phyloP scores from a whole-genome alignment of 2,888 invertebrate species.

The Volucella inflata region DNA sequence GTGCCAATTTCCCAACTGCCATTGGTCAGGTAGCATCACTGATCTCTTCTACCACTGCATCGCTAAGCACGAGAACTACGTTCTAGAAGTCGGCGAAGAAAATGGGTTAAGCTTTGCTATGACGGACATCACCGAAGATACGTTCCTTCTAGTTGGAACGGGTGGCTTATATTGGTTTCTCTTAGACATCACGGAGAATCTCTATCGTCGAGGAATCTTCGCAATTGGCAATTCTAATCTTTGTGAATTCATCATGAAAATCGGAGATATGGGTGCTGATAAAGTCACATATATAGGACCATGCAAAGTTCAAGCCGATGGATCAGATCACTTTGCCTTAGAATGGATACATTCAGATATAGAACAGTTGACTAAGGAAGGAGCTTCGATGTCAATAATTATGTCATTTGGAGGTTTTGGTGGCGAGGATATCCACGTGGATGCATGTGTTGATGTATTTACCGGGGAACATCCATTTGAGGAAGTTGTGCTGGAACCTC shows the following conservation, averaged over 20 bases:
- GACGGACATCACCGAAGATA: constrained; percentile 61
- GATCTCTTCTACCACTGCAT: no score
- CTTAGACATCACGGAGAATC: not conserved
- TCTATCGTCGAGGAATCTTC: constrained; percentile 66
- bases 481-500: no score
- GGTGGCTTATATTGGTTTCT: constrained; percentile 74
- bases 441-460: not conserved
- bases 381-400: constrained; percentile 1
- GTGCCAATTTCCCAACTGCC: no score
- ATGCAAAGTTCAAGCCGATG: not conserved
- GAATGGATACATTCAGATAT: constrained; percentile 11
- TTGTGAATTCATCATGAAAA: constrained; percentile 64
- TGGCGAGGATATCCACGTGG: not conserved
- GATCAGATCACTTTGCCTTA: not conserved
- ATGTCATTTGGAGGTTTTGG: not conserved
- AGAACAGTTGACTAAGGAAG: not conserved
- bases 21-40: no score
- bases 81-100: constrained; percentile 39
- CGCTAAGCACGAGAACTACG: no score
- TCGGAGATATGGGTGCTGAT: constrained; percentile 58
- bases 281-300: constrained; percentile 9
- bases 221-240: constrained; percentile 71
- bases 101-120: constrained; percentile 68
- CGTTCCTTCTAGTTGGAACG: constrained; percentile 56
- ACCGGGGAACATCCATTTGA: not conserved